Evolutionary conservation across 23 tunicate genomes (phyloP).

Genomic region (Botrylloides violaceus): DNA sequence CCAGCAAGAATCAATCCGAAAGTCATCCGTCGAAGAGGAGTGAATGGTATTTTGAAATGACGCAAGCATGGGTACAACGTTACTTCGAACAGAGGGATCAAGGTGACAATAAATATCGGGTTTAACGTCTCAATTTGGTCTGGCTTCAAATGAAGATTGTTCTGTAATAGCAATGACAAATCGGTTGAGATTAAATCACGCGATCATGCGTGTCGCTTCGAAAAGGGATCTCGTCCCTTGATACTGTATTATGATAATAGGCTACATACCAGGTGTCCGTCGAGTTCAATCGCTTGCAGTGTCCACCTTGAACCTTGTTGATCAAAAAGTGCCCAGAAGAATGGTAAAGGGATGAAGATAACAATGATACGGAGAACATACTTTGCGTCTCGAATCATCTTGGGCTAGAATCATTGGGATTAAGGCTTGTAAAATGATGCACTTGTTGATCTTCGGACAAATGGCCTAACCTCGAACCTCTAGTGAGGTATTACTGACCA

Average conservation of each 20-base stretch:
- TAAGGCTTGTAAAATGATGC: no score
- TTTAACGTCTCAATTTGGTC: conserved; percentile 94
- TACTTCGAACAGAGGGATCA: conserved; percentile 83
- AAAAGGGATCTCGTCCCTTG: no score
- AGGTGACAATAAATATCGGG: conserved; percentile 72
- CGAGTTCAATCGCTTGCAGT: conserved; percentile 89
- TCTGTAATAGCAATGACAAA: no score
- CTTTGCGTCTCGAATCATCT: conserved; percentile 92
- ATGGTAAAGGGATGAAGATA: conserved; percentile 81
- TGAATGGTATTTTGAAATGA: conserved; percentile 60
- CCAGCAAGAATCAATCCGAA: conserved; percentile 81
- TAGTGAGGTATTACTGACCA: no score
- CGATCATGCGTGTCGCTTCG: no score
- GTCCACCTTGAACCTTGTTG: conserved; percentile 99
- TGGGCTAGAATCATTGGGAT: no score
- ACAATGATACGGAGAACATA: conserved; percentile 82
- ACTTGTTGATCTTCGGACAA: no score
- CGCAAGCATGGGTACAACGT: conserved; percentile 79
- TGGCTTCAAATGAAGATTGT: conserved; percentile 59
- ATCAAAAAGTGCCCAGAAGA: conserved; percentile 98
- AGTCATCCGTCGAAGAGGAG: conserved; percentile 74
- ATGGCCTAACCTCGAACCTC: no score
- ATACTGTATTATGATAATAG: no score
- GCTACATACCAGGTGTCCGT: conserved; percentile 80
- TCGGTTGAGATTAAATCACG: no score